Conservation (phyloP, 2,113 vertebrate species). For the Pteruthius melanotis region DNA sequence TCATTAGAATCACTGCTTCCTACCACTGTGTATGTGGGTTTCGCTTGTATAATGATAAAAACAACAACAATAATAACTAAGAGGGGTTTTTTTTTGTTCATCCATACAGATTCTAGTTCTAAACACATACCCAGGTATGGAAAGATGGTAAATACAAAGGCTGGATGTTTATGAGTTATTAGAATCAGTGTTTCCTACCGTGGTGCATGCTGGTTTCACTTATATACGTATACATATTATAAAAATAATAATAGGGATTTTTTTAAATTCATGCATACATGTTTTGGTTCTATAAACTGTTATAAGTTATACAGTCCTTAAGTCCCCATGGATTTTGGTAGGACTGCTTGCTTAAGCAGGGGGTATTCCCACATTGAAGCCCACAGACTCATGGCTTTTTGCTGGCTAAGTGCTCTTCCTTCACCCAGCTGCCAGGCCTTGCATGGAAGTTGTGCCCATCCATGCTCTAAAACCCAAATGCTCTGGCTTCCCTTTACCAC, state of each 20-base stretch:
- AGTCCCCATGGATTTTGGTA: background rate
- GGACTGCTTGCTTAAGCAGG: background rate
- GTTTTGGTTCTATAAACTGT: background rate
- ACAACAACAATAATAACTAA: background rate
- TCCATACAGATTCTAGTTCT: background rate
- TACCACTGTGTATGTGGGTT: background rate
- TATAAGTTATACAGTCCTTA: background rate
- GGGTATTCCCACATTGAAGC: fast-evolving
- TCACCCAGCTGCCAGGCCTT: background rate
- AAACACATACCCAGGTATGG: background rate
- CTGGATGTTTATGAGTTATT: background rate
- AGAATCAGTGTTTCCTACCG: background rate
- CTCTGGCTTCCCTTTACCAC: background rate
- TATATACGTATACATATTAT: background rate
- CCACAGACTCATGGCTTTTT: background rate
- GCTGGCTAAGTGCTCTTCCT: background rate
- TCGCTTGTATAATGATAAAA: background rate
- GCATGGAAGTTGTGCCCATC: background rate
- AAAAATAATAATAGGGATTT: background rate
- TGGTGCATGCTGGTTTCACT: background rate
- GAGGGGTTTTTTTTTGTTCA: background rate
- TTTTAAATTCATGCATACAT: background rate
- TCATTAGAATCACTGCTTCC: background rate
- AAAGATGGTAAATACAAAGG: background rate
- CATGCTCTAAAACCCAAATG: background rate